Evolutionary conservation across 2,888 invertebrate genomes (phyloP).

Genomic region (Nomada flava): DNA sequence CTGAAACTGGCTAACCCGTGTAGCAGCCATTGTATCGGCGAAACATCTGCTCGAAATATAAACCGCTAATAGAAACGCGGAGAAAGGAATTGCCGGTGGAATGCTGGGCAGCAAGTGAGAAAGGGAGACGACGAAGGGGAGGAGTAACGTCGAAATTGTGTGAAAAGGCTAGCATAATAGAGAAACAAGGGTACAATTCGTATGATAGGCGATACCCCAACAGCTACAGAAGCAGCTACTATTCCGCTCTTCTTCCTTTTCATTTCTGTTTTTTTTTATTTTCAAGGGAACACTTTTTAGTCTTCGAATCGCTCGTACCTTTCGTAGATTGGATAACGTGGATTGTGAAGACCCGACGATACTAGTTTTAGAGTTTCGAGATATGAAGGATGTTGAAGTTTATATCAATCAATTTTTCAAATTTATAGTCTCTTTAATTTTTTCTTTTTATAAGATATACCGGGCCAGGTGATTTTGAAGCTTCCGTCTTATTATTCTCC

Average conservation of each 20-base stretch:
- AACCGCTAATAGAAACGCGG: constrained; percentile 83
- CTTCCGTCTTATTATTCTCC: no score
- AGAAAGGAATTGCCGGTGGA: constrained; percentile 58
- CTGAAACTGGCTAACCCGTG: constrained; percentile 78
- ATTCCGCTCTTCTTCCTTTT: background rate
- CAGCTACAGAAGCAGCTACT: constrained; percentile 16
- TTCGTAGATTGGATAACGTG: constrained; percentile 1
- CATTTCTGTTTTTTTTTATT: background rate
- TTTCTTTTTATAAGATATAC: no score
- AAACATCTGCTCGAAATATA: constrained; percentile 83
- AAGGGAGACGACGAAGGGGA: constrained; percentile 33
- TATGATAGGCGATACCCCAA: constrained; percentile 55
- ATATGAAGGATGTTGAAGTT: no score
- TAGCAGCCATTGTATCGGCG: constrained; percentile 75
- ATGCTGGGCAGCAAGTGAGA: constrained; percentile 24
- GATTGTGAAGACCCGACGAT: background rate
- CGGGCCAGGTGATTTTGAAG: no score
- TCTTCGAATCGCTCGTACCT: background rate
- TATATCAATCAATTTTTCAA: no score
- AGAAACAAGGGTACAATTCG: constrained; percentile 67
- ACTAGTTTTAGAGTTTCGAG: constrained; percentile 1
- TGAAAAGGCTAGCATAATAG: constrained; percentile 66
- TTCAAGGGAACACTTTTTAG: background rate
- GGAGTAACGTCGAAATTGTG: constrained; percentile 59
- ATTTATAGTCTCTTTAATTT: no score